Percentiles rank a stretch among this genome's conserved stretches.
Conservation (phyloP, 1,140 invertebrate species). For the Cephus cinctus region DNA sequence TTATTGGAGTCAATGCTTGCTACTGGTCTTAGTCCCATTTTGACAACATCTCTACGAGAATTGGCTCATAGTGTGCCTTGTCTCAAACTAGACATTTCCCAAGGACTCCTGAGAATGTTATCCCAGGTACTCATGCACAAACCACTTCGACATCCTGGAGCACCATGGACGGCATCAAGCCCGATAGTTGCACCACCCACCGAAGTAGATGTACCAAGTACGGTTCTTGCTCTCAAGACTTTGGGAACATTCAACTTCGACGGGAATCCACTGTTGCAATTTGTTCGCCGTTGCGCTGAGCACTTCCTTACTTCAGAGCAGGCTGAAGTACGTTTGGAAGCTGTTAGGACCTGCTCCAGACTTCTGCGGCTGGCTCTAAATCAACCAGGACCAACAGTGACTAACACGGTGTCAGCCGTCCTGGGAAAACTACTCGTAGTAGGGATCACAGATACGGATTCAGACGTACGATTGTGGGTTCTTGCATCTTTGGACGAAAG, state of each 20-base stretch:
- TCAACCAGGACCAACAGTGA: conserved; percentile 73
- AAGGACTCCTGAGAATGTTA: conserved; percentile 85
- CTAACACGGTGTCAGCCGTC: conserved; percentile 85
- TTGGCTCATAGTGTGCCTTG: conserved; percentile 84
- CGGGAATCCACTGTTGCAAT: conserved; percentile 88
- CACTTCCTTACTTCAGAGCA: conserved; percentile 91
- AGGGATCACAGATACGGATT: conserved; percentile 94
- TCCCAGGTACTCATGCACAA: conserved; percentile 89
- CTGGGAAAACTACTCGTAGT: conserved; percentile 87
- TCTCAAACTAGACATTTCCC: conserved; percentile 87
- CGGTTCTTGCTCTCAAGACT: conserved; percentile 90
- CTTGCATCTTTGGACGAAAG: conserved; percentile 89
- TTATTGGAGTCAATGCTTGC: conserved; percentile 90
- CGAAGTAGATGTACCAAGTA: conserved; percentile 72
- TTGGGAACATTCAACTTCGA: conserved; percentile 97
- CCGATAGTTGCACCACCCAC: conserved; percentile 39
- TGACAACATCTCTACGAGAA: conserved; percentile 89
- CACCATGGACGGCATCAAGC: conserved; percentile 59
- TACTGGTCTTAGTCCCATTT: conserved; percentile 84
- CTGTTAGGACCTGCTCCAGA: conserved; percentile 90
- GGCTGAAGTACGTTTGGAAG: conserved; percentile 86
- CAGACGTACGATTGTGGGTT: conserved; percentile 92
- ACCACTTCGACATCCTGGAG: conserved; percentile 76
- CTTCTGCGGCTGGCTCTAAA: conserved; percentile 79
- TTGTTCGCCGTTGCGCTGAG: conserved; percentile 90